A percentile compares a stretch with the other conserved stretches of the same genome.
Evolutionary conservation across 2,888 invertebrate species (phyloP).

Genomic region (Amphipyra berbera): DNA sequence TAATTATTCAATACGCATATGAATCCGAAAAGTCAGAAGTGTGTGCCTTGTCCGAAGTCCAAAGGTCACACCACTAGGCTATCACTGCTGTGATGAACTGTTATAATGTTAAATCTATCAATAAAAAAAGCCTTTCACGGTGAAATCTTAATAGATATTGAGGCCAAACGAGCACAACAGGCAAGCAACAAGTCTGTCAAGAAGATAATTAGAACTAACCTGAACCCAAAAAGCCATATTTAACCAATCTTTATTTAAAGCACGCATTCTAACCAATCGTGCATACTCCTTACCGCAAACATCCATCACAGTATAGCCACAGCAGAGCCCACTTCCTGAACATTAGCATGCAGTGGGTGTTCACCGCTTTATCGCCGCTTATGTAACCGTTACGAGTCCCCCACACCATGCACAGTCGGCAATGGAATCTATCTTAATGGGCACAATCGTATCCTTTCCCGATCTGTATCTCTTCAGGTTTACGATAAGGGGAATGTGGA

Average conservation of each 20-base stretch:
- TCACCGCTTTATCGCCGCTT: slow-evolving; percentile 52
- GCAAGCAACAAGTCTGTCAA: too few species aligned
- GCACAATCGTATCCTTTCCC: slow-evolving; percentile 1
- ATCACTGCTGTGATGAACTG: too few species aligned
- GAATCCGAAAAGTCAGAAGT: too few species aligned
- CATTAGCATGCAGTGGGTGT: slow-evolving; percentile 60
- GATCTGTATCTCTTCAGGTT: slow-evolving; percentile 23
- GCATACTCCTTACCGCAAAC: slow-evolving; percentile 1
- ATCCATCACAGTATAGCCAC: slow-evolving; percentile 33
- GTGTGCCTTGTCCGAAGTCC: too few species aligned
- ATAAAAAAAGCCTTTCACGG: too few species aligned
- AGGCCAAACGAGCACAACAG: neutral
- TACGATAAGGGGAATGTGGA: slow-evolving; percentile 16
- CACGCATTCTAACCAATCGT: slow-evolving; percentile 21
- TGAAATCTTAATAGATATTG: too few species aligned
- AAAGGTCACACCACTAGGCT: too few species aligned
- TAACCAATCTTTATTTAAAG: slow-evolving; percentile 17
- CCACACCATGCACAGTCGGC: slow-evolving; percentile 18
- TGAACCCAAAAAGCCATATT: too few species aligned
- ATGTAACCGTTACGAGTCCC: slow-evolving; percentile 59
- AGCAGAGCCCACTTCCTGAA: slow-evolving; percentile 59
- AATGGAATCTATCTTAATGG: slow-evolving; percentile 38
- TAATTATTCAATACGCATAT: too few species aligned
- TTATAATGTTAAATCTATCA: too few species aligned
- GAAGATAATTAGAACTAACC: too few species aligned